A percentile compares a stretch with the other conserved stretches of the same genome.
Evolutionary conservation across 1,140 invertebrate genomes (phyloP).

Genomic region (Aphidius ervi): DNA sequence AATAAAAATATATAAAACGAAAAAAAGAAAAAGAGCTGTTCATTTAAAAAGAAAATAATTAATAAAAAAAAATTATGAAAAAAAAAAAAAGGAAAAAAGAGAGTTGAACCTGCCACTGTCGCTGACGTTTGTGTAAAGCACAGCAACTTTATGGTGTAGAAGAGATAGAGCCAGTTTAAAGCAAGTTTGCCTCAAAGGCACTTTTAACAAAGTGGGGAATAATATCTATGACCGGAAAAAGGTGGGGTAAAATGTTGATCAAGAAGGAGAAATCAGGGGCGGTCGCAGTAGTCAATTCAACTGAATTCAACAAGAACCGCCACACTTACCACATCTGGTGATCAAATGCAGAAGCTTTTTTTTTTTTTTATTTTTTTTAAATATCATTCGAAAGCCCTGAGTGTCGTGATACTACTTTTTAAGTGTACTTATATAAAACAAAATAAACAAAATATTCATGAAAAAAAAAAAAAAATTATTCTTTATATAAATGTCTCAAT

Average conservation of each 20-base stretch:
- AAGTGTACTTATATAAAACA: background rate
- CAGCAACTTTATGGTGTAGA: background rate
- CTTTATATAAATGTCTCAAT: background rate
- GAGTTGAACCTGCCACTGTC: conserved; percentile 33
- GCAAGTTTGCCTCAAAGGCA: background rate
- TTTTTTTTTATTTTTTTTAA: conserved; percentile 13
- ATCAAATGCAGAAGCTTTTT: conserved; percentile 36
- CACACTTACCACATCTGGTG: conserved; percentile 47
- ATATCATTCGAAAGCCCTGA: background rate
- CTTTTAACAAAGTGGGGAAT: conserved; percentile 30
- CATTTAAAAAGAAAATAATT: background rate
- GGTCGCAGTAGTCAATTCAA: conserved; percentile 50
- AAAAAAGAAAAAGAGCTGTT: conserved; percentile 28
- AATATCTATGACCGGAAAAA: conserved; percentile 5
- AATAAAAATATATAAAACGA: background rate
- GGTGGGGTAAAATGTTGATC: conserved; percentile 29
- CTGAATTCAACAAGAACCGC: conserved; percentile 48
- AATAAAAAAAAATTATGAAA: background rate
- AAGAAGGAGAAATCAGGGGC: conserved; percentile 41
- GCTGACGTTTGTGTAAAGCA: background rate
- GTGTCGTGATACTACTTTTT: too few relatives aligned
- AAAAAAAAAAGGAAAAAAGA: conserved; percentile 43
- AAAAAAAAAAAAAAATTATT: background rate
- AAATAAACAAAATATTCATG: background rate
- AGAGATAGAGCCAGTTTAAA: background rate